Evolutionary conservation across 2,113 vertebrate genomes (phyloP).

Genomic region (Sceloporus undulatus): DNA sequence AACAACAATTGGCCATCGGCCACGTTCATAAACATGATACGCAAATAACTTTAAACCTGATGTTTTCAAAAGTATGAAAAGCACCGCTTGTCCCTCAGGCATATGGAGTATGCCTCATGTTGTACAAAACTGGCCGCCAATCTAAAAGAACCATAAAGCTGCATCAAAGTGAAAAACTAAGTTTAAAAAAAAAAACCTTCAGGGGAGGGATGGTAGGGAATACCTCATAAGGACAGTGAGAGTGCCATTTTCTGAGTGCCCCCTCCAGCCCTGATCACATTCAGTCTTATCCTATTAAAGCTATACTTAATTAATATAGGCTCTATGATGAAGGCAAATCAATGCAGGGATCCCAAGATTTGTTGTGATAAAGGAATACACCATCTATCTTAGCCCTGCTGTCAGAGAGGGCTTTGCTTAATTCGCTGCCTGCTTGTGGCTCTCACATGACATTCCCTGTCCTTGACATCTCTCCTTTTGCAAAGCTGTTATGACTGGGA

Average conservation of each 20-base stretch:
- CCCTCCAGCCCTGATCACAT: not conserved
- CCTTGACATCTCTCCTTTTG: constrained; percentile 32
- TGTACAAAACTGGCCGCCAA: not conserved
- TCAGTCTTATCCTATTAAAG: not conserved
- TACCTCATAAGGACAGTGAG: not conserved
- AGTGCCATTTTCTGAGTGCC: not conserved
- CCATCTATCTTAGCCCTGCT: constrained; percentile 19
- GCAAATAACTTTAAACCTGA: not conserved
- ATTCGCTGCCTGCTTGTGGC: constrained; percentile 11
- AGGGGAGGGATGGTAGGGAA: not conserved
- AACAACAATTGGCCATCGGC: not conserved
- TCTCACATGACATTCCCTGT: constrained; percentile 21
- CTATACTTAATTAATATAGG: constrained; percentile 28
- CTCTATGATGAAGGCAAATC: not conserved
- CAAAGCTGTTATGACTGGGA: constrained; percentile 17
- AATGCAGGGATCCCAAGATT: not conserved
- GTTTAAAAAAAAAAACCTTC: not conserved
- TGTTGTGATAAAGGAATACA: not conserved
- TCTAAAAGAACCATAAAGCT: not conserved
- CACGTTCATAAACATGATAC: not conserved
- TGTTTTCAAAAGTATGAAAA: not conserved
- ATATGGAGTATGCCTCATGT: not conserved
- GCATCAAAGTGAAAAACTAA: not conserved
- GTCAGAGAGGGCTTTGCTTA: not conserved
- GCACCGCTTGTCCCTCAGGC: not conserved